Conservation (phyloP, 2,113 vertebrate genomes). For the Lampris megalopsis region DNA sequence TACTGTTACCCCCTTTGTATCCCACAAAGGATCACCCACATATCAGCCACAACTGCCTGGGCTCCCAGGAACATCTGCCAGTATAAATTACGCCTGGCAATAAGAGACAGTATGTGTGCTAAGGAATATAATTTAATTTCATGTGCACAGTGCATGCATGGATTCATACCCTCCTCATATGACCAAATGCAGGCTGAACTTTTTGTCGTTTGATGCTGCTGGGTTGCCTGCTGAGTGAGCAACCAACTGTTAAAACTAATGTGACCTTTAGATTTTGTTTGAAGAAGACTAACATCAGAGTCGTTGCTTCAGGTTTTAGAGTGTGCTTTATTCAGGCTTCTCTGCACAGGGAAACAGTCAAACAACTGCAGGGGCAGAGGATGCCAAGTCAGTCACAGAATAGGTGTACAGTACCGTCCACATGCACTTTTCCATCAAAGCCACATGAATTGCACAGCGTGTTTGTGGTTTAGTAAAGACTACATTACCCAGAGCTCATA, state of each 20-base stretch:
- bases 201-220: constrained; percentile 31
- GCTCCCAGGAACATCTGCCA: constrained; percentile 17
- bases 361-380: not conserved
- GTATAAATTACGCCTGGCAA: constrained; percentile 18
- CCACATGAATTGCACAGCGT: not conserved
- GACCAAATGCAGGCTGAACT: constrained; percentile 13
- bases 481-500: constrained; percentile 20
- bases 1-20: constrained; percentile 5
- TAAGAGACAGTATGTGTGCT: constrained; percentile 2
- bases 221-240: constrained; percentile 11
- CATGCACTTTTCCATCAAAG: not conserved
- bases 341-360: not conserved
- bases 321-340: constrained; percentile 5
- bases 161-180: constrained; percentile 1
- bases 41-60: constrained; percentile 4
- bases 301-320: constrained; percentile 6
- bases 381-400: not conserved
- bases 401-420: not conserved
- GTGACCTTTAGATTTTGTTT: constrained; percentile 5
- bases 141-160: constrained; percentile 10
- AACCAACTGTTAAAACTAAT: constrained; percentile 1
- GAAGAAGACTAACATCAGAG: not conserved
- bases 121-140: not conserved
- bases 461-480: constrained; percentile 14
- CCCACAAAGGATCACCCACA: constrained; percentile 22